phyloP scores from a whole-genome alignment of 2,888 invertebrate species.

The Xanthorhoe designata region DNA sequence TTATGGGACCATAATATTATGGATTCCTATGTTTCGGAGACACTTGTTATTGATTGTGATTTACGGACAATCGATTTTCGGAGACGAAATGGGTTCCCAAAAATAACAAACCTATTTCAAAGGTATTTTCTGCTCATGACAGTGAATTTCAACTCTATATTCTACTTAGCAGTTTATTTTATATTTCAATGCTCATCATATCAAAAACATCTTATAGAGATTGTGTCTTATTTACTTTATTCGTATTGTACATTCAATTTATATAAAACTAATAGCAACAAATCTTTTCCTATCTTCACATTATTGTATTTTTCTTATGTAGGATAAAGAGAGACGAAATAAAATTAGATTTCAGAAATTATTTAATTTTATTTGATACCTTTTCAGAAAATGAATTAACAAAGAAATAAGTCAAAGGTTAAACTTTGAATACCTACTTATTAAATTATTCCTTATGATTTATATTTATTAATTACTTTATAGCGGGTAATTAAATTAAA shows the following conservation, averaged over 20 bases:
- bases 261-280: conserved; percentile 40
- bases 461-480: not conserved
- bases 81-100: too few relatives aligned
- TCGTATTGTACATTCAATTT: conserved; percentile 38
- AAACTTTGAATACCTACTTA: not conserved
- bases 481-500: too few relatives aligned
- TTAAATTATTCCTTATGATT: not conserved
- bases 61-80: too few relatives aligned
- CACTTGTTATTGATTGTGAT: too few relatives aligned
- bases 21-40: too few relatives aligned
- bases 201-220: not conserved
- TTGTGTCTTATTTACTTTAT: conserved; percentile 6
- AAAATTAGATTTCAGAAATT: conserved; percentile 69
- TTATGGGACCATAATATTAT: too few relatives aligned
- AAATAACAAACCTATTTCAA: too few relatives aligned
- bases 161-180: not conserved
- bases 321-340: conserved; percentile 75
- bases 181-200: not conserved
- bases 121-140: not conserved
- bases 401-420: not conserved
- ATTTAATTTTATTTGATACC: conserved; percentile 44
- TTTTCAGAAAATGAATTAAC: not conserved
- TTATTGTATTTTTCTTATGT: conserved; percentile 78
- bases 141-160: not conserved
- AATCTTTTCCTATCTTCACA: conserved; percentile 55